Evolutionary conservation across 2,113 vertebrate species (phyloP), one percentile per base, ranked within the genome.

Genomic region (Catharus minimus): DNA sequence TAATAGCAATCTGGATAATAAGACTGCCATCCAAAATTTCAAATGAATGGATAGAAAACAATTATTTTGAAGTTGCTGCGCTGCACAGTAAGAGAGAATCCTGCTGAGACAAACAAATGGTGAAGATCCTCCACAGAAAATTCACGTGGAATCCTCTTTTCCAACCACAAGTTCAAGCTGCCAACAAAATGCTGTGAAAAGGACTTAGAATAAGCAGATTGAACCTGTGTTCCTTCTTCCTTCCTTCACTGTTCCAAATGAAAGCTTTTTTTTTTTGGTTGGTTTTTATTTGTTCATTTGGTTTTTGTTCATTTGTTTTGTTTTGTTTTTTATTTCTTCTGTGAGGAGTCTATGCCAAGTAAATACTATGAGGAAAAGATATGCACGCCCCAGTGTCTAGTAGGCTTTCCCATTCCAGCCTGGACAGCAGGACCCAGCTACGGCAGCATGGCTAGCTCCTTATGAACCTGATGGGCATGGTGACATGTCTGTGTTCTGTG

Each of bases 61-160:
- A 94, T 85, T 92, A 81, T 87, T 94, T 78, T 81, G 41, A 89
- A 95, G 65, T 47, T 90, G 47, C 62, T 85, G 69, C 91, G 33
- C 82, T 76, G 49, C 79, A 74, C 39, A 69, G 33, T 74, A 62
- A 61, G 56, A 74, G 55, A 79, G 52, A 87, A 76, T 93, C 47
- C 84, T 94, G 65, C 49, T 83, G 57, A 95, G 64, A 23, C 6
- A 2, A 66, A 83, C 33, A 93, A 93, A 78, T 79, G 10, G 53
- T 88, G 76, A 76, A 77, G 44, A 82, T 86, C 16, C 8, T 62
- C 20, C 69, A 20, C 33, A 52, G 61, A 91, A 93, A 86, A 88
- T 78, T 78, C 61, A 43, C 33, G 33, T 53, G 53, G 55, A 77
- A 56, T 78, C 93, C 83, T 84, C 46, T 73, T 91, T 76, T 91